Evolutionary conservation across 1,140 invertebrate species (phyloP).

Genomic region (Pseudomyrmex pallidus): DNA sequence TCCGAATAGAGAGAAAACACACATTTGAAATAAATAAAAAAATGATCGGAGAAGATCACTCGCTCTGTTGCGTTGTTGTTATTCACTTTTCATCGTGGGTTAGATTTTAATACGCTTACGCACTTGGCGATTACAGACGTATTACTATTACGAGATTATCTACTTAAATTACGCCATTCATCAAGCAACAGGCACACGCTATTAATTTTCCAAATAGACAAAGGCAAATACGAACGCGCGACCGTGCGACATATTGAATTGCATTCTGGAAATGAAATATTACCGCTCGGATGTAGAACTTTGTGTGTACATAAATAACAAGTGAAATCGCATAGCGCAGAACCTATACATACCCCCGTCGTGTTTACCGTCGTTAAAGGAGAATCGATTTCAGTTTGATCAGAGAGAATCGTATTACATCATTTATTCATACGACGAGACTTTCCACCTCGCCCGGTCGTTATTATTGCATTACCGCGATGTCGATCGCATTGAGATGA

Average conservation of each 20-base stretch:
- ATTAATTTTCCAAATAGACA: conserved; percentile 16
- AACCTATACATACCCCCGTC: no score
- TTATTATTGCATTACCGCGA: conserved; percentile 17
- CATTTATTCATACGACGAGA: conserved; percentile 3
- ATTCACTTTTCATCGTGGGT: neutral
- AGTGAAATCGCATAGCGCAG: conserved; percentile 21
- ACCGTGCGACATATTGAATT: neutral
- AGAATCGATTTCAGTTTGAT: conserved; percentile 33
- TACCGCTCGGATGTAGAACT: neutral
- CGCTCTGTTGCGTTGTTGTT: neutral
- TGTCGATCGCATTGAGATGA: neutral
- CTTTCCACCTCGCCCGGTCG: neutral
- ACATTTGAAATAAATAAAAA: neutral
- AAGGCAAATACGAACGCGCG: neutral
- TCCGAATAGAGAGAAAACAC: neutral
- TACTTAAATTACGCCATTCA: conserved; percentile 32
- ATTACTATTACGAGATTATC: conserved; percentile 6
- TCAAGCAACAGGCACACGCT: neutral
- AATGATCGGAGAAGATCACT: neutral
- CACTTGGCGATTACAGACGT: neutral
- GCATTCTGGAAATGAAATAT: conserved; percentile 10
- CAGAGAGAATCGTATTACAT: conserved; percentile 29
- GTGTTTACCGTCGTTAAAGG: conserved; percentile 9
- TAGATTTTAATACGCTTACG: neutral
- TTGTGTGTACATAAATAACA: neutral